Evolutionary conservation across 2,797 vertebrate species (phyloP), one percentile per base, ranked within the genome.

Genomic region (Gymnothorax reevesii): DNA sequence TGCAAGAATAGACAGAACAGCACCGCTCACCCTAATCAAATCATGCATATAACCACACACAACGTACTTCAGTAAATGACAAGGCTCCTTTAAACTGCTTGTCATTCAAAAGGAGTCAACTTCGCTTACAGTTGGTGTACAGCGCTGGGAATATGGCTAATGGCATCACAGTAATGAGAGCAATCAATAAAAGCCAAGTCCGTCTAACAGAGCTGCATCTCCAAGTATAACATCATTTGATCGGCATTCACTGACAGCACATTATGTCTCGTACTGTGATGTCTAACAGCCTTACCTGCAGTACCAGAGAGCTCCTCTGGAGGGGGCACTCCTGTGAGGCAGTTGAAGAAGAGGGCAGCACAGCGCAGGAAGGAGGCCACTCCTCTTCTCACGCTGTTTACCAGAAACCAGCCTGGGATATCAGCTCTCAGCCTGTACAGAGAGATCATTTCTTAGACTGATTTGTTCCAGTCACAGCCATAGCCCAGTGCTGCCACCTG

Each of bases 311-410:
- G 96, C 57, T 98, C 97, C 91, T 98, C 97, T 52, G 99, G 98
- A 83, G 98, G 97, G 88, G 95, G 94, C 22, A 99, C 96, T 93
- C 97, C 97, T 88, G 98, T 96, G 91, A 99, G 97, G 93, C 97
- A 98, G 92, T 96, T 96, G 92, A 99, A 99, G 93, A 99, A 98
- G 54, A 99, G 92, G 86, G 97, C 97, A 88, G 98, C 95, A 88
- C 96, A 97, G 88, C 98, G 97, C 91, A 99, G 96, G 91, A 98
- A 99, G 69, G 98, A 96, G 87, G 94, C 92, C 62, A 99, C 96
- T 88, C 98, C 98, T 89, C 90, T 96, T 92, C 95, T 98, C 90
- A 99, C 94, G 33, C 93, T 91, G 66, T 97, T 94, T 93, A 96
- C 97, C 88, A 98, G 90, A 87, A 95, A 94, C 93, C 96, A 95